Percentiles rank a stretch among this genome's conserved stretches.
Evolutionary conservation across 2,113 vertebrate genomes (phyloP).

Genomic region (Rhegmatorhina hoffmannsi): DNA sequence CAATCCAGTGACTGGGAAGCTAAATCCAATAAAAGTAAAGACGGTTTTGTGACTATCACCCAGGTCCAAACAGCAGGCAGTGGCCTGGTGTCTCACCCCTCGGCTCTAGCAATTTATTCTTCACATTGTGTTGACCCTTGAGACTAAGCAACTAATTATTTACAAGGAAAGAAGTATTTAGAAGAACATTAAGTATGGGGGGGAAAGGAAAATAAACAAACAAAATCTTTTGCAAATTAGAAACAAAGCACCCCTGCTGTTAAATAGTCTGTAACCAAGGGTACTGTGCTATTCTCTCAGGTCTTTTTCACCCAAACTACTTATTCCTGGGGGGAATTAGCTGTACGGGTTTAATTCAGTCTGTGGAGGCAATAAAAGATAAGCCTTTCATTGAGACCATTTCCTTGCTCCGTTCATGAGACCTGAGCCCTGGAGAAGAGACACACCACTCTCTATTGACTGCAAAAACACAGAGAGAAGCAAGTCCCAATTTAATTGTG

Average conservation of each 20-base stretch:
- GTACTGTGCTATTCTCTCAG: background rate
- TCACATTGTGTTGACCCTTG: background rate
- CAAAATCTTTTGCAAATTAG: background rate
- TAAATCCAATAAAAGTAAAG: background rate
- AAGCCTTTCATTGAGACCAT: background rate
- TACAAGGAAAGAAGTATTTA: background rate
- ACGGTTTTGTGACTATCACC: background rate
- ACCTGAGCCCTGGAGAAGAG: background rate
- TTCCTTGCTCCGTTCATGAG: background rate
- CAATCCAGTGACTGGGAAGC: background rate
- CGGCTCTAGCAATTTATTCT: background rate
- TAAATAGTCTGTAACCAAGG: background rate
- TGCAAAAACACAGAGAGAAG: background rate
- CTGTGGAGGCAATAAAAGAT: background rate
- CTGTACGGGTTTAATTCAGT: background rate
- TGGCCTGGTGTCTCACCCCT: background rate
- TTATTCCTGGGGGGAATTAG: background rate
- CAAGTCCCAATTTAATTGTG: conserved; percentile 58
- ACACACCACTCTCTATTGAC: background rate
- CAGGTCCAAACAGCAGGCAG: background rate
- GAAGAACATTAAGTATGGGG: background rate
- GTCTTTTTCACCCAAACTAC: background rate
- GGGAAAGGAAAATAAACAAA: accelerated
- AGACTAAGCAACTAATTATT: background rate
- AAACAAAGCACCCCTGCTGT: background rate